Evolutionary conservation across 2,113 vertebrate genomes (phyloP).

Genomic region (Anguilla rostrata): DNA sequence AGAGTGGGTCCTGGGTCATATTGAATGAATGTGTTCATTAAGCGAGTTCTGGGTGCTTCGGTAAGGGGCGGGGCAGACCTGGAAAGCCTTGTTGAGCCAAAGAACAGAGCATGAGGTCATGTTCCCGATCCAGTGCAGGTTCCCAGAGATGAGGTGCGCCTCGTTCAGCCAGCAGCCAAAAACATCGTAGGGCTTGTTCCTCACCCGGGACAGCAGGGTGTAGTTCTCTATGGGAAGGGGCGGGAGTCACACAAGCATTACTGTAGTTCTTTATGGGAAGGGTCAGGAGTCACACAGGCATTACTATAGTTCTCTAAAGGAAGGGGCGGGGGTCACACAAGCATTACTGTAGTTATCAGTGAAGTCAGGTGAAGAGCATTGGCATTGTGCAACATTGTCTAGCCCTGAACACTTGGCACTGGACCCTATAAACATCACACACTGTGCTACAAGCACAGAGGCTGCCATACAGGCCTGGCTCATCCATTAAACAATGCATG

Average conservation of each 20-base stretch:
- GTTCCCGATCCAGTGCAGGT: constrained; percentile 91
- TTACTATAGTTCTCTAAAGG: not conserved
- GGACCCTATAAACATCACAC: not conserved
- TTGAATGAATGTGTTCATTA: no score
- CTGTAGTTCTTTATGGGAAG: not conserved
- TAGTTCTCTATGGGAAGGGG: constrained; percentile 80
- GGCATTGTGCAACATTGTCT: not conserved
- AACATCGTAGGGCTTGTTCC: constrained; percentile 95
- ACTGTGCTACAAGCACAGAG: no score
- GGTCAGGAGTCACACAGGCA: not conserved
- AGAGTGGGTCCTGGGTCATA: no score
- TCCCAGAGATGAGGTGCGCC: constrained; percentile 92
- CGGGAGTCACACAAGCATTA: not conserved
- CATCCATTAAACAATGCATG: no score
- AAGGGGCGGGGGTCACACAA: not conserved
- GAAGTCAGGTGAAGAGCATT: not conserved
- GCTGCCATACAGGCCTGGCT: no score
- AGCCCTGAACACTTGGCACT: not conserved
- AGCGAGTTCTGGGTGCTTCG: no score
- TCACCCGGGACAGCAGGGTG: constrained; percentile 86
- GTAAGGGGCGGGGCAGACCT: constrained; percentile 68
- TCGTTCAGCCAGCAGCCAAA: constrained; percentile 98
- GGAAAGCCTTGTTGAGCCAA: constrained; percentile 97
- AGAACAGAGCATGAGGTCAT: constrained; percentile 95
- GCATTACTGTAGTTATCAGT: not conserved